Conservation (phyloP, 2,797 vertebrate species). For the Chaenodraco wilsoni region DNA sequence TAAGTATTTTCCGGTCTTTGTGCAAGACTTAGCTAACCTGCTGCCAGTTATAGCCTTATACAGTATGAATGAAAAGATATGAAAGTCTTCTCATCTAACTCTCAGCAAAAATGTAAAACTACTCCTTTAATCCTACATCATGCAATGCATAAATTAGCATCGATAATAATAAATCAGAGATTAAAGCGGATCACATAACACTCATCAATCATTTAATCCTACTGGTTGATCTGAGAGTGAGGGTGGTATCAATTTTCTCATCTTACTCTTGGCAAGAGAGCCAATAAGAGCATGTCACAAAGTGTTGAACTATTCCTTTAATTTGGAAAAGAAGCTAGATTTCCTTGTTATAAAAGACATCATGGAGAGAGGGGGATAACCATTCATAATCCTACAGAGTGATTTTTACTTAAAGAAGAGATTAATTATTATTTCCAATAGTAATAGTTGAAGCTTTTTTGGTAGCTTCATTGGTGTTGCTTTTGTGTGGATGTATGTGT, state of each 20-base stretch:
- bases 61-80: not conserved
- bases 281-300: not conserved
- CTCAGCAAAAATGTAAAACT: not conserved
- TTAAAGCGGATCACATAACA: constrained; percentile 10
- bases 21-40: not conserved
- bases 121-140: not conserved
- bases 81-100: constrained; percentile 4
- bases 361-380: constrained; percentile 8
- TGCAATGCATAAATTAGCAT: constrained; percentile 6
- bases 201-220: constrained; percentile 30
- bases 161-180: not conserved
- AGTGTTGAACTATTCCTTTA: not conserved
- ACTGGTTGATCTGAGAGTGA: constrained; percentile 10
- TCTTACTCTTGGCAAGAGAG: not conserved
- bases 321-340: not conserved
- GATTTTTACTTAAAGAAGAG: constrained; percentile 24
- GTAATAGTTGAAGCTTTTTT: constrained; percentile 34
- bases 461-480: constrained; percentile 21
- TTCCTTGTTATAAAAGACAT: constrained; percentile 5
- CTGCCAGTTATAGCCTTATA: not conserved
- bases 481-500: constrained; percentile 27
- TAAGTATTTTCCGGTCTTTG: not conserved
- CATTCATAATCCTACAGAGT: constrained; percentile 27
- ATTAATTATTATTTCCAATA: constrained; percentile 14
- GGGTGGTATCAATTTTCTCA: not conserved